Evolutionary conservation across 2,888 invertebrate genomes (phyloP), one percentile per base, ranked within the genome.

Genomic region (Oscheius sp.): DNA sequence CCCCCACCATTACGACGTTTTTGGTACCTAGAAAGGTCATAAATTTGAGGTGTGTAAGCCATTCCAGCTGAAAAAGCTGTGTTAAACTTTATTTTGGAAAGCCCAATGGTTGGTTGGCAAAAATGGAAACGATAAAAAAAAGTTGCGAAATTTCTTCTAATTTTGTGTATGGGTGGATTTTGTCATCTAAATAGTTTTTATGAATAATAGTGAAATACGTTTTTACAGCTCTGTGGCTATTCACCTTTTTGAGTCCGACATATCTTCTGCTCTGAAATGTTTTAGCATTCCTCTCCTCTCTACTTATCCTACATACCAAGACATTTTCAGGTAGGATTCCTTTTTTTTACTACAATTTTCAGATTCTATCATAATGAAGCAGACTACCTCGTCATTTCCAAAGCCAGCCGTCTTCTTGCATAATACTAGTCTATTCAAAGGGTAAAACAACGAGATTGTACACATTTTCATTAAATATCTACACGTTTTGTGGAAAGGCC

Each of bases 331-430:
- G 41, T 59, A 17, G 2, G 22, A 17, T 20, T 38, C 4, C 24
- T 38, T 20, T 26, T 28, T 24, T 59, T 8, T 38, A 12, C 22
- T n/a, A n/a, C n/a, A 3, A 26, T 2, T 59, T 38, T 59, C 26
- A 41, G 41, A 22, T 22, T 59, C 22, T 41, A 22, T 44, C 54
- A 38, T 30, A 26, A 65, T 30, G 26, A n/a, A 9, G 9, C 30
- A 28, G 47, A 65, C 22, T 30, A 65, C 28, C 20, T 65, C n/a
- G 14, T 65, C 24, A 30, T 54, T 36, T 4, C 26, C 41, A 22
- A 32, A 20, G 36, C n/a, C n/a, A 54, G 54, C 17, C n/a, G 33
- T 17, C 24, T 54, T n/a, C 36, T 54, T 32, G 8, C 32, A 54
- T 17, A n/a, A 24, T 54, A 6, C 14, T 54, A 54, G 33, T 54